A percentile compares a stretch with the other conserved stretches of the same genome.
phyloP scores from a whole-genome alignment of 2,797 vertebrate species.

The Anisognathus igniventris region DNA sequence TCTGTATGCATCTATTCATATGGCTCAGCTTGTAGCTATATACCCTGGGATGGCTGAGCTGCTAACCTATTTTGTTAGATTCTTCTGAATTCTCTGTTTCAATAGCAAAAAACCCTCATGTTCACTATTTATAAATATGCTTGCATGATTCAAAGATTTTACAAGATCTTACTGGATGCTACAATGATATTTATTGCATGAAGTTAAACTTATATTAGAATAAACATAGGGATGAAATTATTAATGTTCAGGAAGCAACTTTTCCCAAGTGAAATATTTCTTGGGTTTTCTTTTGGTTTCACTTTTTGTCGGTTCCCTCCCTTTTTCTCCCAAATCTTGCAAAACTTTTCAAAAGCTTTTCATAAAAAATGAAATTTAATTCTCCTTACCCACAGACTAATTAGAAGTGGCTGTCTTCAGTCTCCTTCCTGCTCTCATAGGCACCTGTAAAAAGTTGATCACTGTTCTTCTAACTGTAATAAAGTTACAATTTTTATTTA shows the following conservation, averaged over 20 bases:
- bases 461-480: neutral
- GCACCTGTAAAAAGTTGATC: neutral
- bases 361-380: neutral
- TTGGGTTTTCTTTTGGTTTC: neutral
- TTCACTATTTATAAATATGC: neutral
- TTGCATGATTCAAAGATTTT: neutral
- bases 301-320: accelerated
- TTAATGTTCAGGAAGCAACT: neutral
- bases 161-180: neutral
- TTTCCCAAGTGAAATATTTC: neutral
- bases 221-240: neutral
- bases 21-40: neutral
- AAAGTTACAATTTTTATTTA: neutral
- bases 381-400: neutral
- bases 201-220: neutral
- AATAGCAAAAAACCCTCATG: neutral
- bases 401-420: neutral
- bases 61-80: neutral
- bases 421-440: neutral
- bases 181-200: neutral
- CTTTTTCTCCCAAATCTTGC: neutral
- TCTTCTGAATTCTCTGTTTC: neutral
- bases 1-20: neutral
- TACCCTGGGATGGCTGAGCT: neutral
- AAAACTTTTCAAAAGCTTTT: neutral